These are phyloP conservation scores for Cerceris rybyensis DNA, from an alignment of 2,888 invertebrate species.

Conservation along the genomic window DNA sequence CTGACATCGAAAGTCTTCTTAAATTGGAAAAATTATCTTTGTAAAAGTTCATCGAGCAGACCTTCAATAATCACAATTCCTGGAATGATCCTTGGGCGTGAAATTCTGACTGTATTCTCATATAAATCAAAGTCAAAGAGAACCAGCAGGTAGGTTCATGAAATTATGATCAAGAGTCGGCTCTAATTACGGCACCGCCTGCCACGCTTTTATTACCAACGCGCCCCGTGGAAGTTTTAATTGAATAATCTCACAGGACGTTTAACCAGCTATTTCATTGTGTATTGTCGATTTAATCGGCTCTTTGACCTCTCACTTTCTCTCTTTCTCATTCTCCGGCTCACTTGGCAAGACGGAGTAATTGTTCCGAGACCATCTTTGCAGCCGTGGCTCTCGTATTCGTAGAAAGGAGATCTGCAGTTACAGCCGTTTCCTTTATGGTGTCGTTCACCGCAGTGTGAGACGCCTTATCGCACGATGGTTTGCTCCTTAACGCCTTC, in stretches of 20 bases:
- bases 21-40: too few relatives aligned
- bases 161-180: constrained; percentile 10
- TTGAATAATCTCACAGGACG: constrained; percentile 38
- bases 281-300: constrained; percentile 47
- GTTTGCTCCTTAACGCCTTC: constrained; percentile 56
- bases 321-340: too few relatives aligned
- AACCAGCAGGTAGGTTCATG: not conserved
- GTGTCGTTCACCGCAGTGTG: constrained; percentile 13
- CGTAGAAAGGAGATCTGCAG: constrained; percentile 17
- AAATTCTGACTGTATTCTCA: not conserved
- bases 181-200: constrained; percentile 10
- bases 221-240: constrained; percentile 32
- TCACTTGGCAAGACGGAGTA: constrained; percentile 4
- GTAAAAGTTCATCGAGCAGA: too few relatives aligned
- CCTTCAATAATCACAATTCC: too few relatives aligned
- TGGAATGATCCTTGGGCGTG: too few relatives aligned
- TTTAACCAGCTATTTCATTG: constrained; percentile 37
- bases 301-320: constrained; percentile 16
- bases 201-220: constrained; percentile 31
- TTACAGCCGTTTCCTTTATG: constrained; percentile 36
- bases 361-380: constrained; percentile 31
- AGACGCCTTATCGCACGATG: constrained; percentile 40
- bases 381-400: constrained; percentile 16
- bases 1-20: too few relatives aligned
- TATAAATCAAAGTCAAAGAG: not conserved